phyloP scores from a whole-genome alignment of 2,888 invertebrate species.

The Prosapia bicincta region DNA sequence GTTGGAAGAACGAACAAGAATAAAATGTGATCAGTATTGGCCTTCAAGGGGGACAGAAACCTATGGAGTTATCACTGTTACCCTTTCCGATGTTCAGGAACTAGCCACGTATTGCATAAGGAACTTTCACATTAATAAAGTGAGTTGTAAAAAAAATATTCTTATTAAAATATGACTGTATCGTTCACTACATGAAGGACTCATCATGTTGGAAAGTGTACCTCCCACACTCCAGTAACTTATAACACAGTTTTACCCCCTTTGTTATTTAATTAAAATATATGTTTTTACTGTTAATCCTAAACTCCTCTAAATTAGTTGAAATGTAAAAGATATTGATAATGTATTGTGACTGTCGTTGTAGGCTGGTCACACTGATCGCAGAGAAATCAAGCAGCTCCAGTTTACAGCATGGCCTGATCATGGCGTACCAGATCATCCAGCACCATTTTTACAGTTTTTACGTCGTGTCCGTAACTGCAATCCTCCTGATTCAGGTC shows the following conservation, averaged over 20 bases:
- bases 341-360: background rate
- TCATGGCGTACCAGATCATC: constrained; percentile 98
- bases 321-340: too few relatives aligned
- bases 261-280: too few relatives aligned
- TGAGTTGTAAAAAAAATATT: constrained; percentile 40
- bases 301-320: too few relatives aligned
- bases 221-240: too few relatives aligned
- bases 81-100: constrained; percentile 93
- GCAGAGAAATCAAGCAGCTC: constrained; percentile 92
- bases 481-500: constrained; percentile 49
- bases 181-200: too few relatives aligned
- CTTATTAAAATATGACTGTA: too few relatives aligned
- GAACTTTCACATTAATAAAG: constrained; percentile 85
- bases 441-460: constrained; percentile 97
- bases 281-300: too few relatives aligned
- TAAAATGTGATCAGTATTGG: constrained; percentile 99
- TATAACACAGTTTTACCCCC: too few relatives aligned
- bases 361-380: constrained; percentile 70
- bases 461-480: constrained; percentile 60
- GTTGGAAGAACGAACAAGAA: constrained; percentile 92
- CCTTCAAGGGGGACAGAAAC: constrained; percentile 91
- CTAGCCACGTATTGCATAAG: constrained; percentile 97
- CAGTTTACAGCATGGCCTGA: constrained; percentile 99
- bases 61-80: constrained; percentile 92
- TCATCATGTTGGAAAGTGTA: too few relatives aligned